Evolutionary conservation across 2,797 vertebrate species (phyloP).

Genomic region (Etheostoma nigrum): DNA sequence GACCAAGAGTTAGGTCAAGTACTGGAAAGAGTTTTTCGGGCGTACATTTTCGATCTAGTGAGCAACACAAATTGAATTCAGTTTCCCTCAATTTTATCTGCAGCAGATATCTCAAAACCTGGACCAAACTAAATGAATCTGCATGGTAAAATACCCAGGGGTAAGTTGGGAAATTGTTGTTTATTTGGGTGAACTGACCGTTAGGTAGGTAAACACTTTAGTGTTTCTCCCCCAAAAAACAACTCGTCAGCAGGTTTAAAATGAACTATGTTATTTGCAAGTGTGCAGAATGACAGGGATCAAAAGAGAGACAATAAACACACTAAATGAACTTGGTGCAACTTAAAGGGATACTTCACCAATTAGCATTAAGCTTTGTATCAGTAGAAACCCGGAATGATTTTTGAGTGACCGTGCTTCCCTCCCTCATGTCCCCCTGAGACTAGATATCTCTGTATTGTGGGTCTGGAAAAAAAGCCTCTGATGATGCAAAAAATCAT

Average conservation of each 20-base stretch:
- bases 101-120: not conserved
- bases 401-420: too few species aligned
- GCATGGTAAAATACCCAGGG: conserved; percentile 4
- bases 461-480: too few species aligned
- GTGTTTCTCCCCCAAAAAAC: not conserved
- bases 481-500: too few species aligned
- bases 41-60: not conserved
- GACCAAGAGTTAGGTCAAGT: not conserved
- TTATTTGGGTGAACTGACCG: conserved; percentile 5
- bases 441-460: too few species aligned
- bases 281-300: not conserved
- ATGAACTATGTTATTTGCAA: not conserved
- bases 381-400: too few species aligned
- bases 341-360: not conserved
- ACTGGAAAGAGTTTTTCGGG: not conserved
- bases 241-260: conserved; percentile 7
- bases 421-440: too few species aligned
- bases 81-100: not conserved
- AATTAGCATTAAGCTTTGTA: too few species aligned
- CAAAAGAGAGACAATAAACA: not conserved
- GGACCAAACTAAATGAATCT: not conserved
- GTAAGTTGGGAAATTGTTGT: conserved; percentile 1
- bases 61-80: conserved; percentile 1
- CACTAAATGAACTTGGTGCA: not conserved
- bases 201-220: not conserved